Evolutionary conservation across 2,113 vertebrate species (phyloP).

Genomic region (Lepus europaeus): DNA sequence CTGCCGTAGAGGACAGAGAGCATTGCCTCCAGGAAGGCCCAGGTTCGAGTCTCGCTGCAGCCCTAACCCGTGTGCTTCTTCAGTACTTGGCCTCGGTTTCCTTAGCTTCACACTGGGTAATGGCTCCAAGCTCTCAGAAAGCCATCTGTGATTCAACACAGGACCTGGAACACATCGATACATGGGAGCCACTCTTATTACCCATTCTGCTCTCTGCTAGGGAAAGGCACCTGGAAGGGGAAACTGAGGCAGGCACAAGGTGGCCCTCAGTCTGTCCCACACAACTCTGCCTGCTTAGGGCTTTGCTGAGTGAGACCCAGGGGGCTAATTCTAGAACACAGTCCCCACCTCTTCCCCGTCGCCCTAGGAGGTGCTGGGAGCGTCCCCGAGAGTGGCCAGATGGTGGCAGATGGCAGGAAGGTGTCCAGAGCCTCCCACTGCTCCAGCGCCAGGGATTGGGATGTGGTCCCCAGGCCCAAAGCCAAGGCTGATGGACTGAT

Average conservation of each 20-base stretch:
- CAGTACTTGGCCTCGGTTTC: neutral
- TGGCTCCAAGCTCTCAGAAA: neutral
- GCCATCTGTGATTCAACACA: neutral
- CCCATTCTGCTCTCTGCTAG: neutral
- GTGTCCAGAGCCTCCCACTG: constrained; percentile 6
- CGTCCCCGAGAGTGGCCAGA: neutral
- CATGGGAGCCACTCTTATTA: neutral
- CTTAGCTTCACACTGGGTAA: neutral
- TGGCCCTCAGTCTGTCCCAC: rapidly evolving
- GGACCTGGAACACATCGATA: neutral
- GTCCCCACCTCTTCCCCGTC: neutral
- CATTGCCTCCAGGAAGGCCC: neutral
- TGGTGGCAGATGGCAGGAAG: neutral
- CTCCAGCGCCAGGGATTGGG: neutral
- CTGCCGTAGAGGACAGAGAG: neutral
- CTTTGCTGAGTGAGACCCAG: neutral
- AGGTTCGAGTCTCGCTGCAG: neutral
- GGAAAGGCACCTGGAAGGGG: neutral
- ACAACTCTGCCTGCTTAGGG: neutral
- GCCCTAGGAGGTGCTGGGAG: neutral
- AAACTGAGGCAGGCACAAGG: neutral
- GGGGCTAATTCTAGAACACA: neutral
- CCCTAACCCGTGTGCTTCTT: neutral
- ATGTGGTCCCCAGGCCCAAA: neutral
- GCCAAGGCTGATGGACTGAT: neutral